Percentiles rank a stretch among this genome's conserved stretches.
Conservation (phyloP, 2,113 vertebrate species). For the Tonatia bakeri region DNA sequence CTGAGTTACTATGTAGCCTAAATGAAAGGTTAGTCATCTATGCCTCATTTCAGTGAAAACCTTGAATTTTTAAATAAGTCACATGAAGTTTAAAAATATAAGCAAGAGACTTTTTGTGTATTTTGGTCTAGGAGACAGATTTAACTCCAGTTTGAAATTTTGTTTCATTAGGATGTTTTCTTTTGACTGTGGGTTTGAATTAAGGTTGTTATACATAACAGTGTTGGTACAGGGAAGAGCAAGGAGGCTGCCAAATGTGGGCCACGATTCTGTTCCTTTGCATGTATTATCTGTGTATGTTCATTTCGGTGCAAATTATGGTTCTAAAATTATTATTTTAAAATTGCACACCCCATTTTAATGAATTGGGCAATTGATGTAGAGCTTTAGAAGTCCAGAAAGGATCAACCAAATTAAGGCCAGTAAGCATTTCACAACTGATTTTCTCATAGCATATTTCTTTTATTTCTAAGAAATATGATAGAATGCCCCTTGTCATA, state of each 20-base stretch:
- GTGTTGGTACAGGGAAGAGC: background rate
- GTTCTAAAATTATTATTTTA: background rate
- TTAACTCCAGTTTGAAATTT: conserved; percentile 68
- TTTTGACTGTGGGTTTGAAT: conserved; percentile 46
- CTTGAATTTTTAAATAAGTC: conserved; percentile 75
- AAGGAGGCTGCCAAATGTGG: background rate
- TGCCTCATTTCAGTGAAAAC: conserved; percentile 69
- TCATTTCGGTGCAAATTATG: background rate
- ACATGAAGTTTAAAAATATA: conserved; percentile 75
- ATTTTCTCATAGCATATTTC: background rate
- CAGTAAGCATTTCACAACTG: background rate
- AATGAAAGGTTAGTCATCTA: conserved; percentile 63
- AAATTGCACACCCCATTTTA: background rate
- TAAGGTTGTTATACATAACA: conserved; percentile 47
- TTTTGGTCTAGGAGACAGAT: conserved; percentile 71
- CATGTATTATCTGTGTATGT: background rate
- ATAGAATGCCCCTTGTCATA: background rate
- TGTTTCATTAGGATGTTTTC: conserved; percentile 69
- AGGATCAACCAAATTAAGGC: background rate
- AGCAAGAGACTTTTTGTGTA: conserved; percentile 64
- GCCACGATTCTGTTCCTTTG: background rate
- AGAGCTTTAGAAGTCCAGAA: background rate
- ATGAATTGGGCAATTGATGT: background rate
- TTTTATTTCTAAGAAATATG: background rate
- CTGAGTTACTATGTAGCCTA: conserved; percentile 57